phyloP scores from a whole-genome alignment of 1,140 invertebrate species.

The Bombus breviceps region DNA sequence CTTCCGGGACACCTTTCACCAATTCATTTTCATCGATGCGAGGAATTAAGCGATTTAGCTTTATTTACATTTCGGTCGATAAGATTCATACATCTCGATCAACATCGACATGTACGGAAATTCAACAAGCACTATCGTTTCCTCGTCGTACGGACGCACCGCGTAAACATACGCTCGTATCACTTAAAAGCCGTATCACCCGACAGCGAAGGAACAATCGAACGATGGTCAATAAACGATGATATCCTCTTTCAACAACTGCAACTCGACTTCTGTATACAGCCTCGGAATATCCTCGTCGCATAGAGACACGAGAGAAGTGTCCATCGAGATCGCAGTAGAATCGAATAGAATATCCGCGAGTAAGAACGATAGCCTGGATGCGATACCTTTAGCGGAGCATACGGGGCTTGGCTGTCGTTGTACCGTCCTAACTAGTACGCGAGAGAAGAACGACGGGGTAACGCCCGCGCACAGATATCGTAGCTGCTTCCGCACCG shows the following conservation, averaged over 20 bases:
- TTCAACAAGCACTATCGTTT: not conserved
- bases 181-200: not conserved
- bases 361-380: not conserved
- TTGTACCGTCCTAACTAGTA: conserved; percentile 28
- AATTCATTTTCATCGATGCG: not conserved
- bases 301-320: not conserved
- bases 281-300: not conserved
- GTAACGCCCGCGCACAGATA: conserved; percentile 57
- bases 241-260: not conserved
- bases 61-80: not conserved
- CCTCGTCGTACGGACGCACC: no score
- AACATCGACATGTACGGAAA: not conserved
- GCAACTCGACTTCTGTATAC: not conserved
- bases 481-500: conserved; percentile 45
- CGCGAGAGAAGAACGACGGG: conserved; percentile 37
- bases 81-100: not conserved
- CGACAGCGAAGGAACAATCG: not conserved
- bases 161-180: not conserved
- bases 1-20: not conserved
- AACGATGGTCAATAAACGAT: not conserved
- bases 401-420: conserved; percentile 13
- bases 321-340: not conserved
- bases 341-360: no score
- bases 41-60: not conserved
- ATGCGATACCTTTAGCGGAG: conserved; percentile 34